Conservation (phyloP, 1,140 invertebrate species). For the Eulimnadia texana region DNA sequence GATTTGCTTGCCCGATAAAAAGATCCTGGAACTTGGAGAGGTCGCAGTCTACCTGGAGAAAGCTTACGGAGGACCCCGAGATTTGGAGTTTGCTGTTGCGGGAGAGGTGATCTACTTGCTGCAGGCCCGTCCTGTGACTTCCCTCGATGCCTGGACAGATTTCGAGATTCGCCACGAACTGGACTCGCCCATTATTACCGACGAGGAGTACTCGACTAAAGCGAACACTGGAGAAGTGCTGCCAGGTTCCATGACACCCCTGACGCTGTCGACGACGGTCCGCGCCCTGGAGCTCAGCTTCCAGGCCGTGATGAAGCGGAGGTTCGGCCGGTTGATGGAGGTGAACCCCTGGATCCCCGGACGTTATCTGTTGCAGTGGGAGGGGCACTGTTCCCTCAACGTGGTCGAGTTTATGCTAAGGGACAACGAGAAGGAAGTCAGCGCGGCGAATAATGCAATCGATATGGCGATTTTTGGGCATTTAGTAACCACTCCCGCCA, state of each 20-base stretch:
- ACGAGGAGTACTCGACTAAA: slow-evolving; percentile 31
- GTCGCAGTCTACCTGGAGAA: slow-evolving; percentile 43
- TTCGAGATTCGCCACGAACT: slow-evolving; percentile 57
- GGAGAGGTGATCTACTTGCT: slow-evolving; percentile 28
- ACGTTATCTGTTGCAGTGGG: slow-evolving; percentile 23
- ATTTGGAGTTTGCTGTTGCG: slow-evolving; percentile 57
- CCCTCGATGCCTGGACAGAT: slow-evolving; percentile 48
- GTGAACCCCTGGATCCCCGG: slow-evolving; percentile 6
- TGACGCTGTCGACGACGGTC: slow-evolving; percentile 28
- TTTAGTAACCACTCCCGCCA: slow-evolving; percentile 17
- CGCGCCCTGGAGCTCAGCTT: slow-evolving; percentile 27
- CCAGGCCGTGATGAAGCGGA: slow-evolving; percentile 18
- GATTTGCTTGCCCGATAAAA: slow-evolving; percentile 19
- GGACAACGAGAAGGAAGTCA: slow-evolving; percentile 28
- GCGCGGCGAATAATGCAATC: slow-evolving; percentile 31
- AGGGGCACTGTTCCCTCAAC: slow-evolving; percentile 32
- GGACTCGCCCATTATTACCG: slow-evolving; percentile 38
- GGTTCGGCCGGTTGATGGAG: background rate
- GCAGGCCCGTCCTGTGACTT: slow-evolving; percentile 50
- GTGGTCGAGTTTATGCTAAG: slow-evolving; percentile 33
- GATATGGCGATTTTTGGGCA: slow-evolving; percentile 45
- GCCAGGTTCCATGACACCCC: slow-evolving; percentile 33
- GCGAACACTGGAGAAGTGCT: slow-evolving; percentile 43
- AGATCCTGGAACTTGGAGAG: slow-evolving; percentile 20
- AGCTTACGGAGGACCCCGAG: slow-evolving; percentile 46